phyloP scores from a whole-genome alignment of 2,797 vertebrate species.

The Enteromius radiatus region DNA sequence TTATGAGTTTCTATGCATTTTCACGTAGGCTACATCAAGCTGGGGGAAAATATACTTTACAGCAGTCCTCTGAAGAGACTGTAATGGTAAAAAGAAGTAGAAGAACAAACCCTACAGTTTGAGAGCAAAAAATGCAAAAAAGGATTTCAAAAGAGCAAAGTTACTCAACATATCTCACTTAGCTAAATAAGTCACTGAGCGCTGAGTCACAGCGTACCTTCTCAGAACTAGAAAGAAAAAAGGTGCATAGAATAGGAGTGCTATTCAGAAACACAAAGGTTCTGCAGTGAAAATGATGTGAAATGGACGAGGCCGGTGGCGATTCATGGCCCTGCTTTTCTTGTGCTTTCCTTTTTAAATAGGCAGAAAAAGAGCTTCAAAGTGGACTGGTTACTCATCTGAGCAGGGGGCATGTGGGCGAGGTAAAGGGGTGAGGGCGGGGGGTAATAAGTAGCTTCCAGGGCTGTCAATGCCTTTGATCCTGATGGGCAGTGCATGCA shows the following conservation, averaged over 20 bases:
- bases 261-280: constrained; percentile 47
- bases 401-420: constrained; percentile 27
- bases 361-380: constrained; percentile 38
- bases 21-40: background rate
- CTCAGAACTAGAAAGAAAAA: constrained; percentile 37
- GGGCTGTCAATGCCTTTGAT: constrained; percentile 71
- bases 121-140: background rate
- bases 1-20: background rate
- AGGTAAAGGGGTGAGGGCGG: constrained; percentile 60
- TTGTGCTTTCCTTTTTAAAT: constrained; percentile 32
- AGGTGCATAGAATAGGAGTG: constrained; percentile 36
- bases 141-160: constrained; percentile 46
- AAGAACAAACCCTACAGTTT: background rate
- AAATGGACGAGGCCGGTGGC: constrained; percentile 30
- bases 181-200: constrained; percentile 18
- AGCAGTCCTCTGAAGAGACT: constrained; percentile 1
- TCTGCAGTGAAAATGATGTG: constrained; percentile 11
- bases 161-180: constrained; percentile 47
- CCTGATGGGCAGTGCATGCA: constrained; percentile 61
- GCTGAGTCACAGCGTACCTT: constrained; percentile 13
- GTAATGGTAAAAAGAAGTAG: background rate
- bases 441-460: constrained; percentile 69
- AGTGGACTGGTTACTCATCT: constrained; percentile 46
- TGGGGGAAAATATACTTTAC: background rate
- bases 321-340: background rate